phyloP scores from a whole-genome alignment of 1,140 invertebrate species.

The Papilio machaon region DNA sequence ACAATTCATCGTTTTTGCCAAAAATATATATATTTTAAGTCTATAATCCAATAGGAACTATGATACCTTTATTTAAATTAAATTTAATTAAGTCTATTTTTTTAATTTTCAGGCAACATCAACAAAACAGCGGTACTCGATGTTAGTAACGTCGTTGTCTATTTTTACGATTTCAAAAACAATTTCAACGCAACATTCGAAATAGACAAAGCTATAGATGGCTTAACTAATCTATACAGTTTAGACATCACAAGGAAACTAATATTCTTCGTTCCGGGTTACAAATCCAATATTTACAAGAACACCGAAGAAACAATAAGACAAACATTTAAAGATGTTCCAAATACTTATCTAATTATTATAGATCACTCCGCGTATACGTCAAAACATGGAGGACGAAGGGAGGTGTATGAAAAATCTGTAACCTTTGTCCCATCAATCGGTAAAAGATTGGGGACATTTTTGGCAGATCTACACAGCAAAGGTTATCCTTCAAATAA shows the following conservation, averaged over 20 bases:
- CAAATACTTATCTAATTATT: constrained; percentile 70
- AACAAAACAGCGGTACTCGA: constrained; percentile 56
- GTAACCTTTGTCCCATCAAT: constrained; percentile 63
- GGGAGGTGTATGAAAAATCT: constrained; percentile 68
- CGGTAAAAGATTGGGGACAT: constrained; percentile 59
- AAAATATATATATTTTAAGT: too few species aligned
- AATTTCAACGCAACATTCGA: constrained; percentile 66
- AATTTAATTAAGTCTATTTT: constrained; percentile 4
- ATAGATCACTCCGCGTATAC: constrained; percentile 74
- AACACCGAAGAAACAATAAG: constrained; percentile 66
- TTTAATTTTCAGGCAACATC: constrained; percentile 67
- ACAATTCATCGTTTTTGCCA: too few species aligned
- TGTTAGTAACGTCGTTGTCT: constrained; percentile 62
- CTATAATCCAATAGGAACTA: too few species aligned
- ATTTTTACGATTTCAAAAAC: constrained; percentile 75
- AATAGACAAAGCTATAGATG: constrained; percentile 56
- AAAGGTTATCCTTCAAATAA: constrained; percentile 65
- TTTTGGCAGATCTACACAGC: constrained; percentile 56
- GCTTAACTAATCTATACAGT: constrained; percentile 59
- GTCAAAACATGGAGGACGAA: constrained; percentile 54
- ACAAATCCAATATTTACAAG: constrained; percentile 67
- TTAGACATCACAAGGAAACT: constrained; percentile 64
- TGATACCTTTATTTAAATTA: background rate
- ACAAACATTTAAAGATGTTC: constrained; percentile 65
- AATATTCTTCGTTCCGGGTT: constrained; percentile 72